Evolutionary conservation across 1,140 invertebrate species (phyloP).

Genomic region (Adelges cooleyi): DNA sequence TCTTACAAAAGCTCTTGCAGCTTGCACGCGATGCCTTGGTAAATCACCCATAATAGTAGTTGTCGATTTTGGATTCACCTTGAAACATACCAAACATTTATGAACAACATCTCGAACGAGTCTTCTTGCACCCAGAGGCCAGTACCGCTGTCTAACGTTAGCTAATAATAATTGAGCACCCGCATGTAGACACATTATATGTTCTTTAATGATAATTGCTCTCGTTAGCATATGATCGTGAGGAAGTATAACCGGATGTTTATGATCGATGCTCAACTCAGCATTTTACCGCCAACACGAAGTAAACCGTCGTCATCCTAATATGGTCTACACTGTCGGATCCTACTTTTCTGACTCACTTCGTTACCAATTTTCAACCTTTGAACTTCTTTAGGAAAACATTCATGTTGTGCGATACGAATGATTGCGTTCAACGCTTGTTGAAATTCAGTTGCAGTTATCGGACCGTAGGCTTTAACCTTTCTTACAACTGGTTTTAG

Average conservation of each 20-base stretch:
- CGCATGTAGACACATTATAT: neutral
- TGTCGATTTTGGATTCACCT: neutral
- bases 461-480: too few relatives aligned
- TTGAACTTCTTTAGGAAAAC: too few relatives aligned
- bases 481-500: too few relatives aligned
- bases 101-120: slow-evolving; percentile 8
- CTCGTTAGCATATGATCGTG: neutral
- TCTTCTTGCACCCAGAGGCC: slow-evolving; percentile 20
- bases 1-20: slow-evolving; percentile 28
- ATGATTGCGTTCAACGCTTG: too few relatives aligned
- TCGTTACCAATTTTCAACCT: too few relatives aligned
- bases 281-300: neutral
- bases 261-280: neutral
- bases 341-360: too few relatives aligned
- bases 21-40: slow-evolving; percentile 15
- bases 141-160: slow-evolving; percentile 15
- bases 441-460: too few relatives aligned
- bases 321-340: too few relatives aligned
- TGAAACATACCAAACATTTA: slow-evolving; percentile 22
- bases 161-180: neutral
- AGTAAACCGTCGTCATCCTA: neutral
- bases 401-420: too few relatives aligned
- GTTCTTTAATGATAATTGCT: neutral
- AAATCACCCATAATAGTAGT: slow-evolving; percentile 31
- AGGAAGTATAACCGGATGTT: neutral